Conservation (phyloP, 2,113 vertebrate species). For the Uropsilus gracilis region DNA sequence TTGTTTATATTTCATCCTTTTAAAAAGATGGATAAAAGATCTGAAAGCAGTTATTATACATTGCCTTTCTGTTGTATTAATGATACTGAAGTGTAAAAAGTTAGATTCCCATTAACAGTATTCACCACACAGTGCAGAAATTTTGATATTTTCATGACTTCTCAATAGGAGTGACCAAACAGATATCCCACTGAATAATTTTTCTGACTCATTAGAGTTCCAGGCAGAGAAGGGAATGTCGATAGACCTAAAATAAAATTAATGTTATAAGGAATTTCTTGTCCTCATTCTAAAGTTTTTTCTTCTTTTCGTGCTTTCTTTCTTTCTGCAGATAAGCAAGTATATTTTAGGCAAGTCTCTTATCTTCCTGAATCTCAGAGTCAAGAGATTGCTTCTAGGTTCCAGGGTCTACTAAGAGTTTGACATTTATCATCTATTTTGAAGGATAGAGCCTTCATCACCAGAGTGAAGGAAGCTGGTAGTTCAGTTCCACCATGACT, state of each 20-base stretch:
- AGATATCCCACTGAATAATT: not conserved
- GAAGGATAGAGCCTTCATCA: not conserved
- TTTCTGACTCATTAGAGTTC: not conserved
- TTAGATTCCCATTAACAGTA: not conserved
- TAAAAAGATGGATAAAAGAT: not conserved
- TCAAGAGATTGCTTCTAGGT: not conserved
- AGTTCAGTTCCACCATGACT: not conserved
- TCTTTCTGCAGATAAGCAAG: not conserved
- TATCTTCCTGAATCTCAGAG: not conserved
- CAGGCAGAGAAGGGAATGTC: slow-evolving; percentile 40
- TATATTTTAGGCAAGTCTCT: not conserved
- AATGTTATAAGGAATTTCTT: slow-evolving; percentile 43
- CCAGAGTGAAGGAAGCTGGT: not conserved
- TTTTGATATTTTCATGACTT: not conserved
- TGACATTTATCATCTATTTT: not conserved
- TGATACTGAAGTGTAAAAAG: not conserved
- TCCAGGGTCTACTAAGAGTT: not conserved
- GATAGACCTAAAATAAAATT: slow-evolving; percentile 46
- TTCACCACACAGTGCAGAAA: not conserved
- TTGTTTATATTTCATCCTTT: not conserved
- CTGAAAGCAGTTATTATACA: not conserved
- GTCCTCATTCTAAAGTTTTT: not conserved
- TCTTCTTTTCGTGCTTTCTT: not conserved
- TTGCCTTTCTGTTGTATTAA: not conserved
- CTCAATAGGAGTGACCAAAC: not conserved